phyloP scores from a whole-genome alignment of 2,888 invertebrate species.

The Pyralis farinalis region DNA sequence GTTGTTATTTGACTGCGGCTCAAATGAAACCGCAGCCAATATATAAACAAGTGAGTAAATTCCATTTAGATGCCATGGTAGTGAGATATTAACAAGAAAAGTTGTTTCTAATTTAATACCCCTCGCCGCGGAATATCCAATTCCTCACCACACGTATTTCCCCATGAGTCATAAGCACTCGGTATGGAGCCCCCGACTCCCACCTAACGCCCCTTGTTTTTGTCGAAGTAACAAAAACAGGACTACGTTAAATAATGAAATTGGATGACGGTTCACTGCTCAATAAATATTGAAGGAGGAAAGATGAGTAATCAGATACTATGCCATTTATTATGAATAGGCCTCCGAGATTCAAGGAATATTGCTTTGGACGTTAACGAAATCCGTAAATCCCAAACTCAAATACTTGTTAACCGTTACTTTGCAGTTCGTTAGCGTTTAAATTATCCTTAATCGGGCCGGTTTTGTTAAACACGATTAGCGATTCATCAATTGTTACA shows the following conservation, averaged over 20 bases:
- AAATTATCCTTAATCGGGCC: too few species aligned
- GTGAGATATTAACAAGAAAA: too few species aligned
- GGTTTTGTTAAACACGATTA: too few species aligned
- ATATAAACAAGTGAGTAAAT: too few species aligned
- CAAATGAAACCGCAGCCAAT: too few species aligned
- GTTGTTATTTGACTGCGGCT: too few species aligned
- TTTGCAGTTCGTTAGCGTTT: too few species aligned
- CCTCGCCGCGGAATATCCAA: not conserved
- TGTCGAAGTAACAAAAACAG: not conserved
- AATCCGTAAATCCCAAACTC: slow-evolving; percentile 7
- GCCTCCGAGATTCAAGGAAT: slow-evolving; percentile 1
- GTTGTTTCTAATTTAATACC: too few species aligned
- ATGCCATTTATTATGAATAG: slow-evolving; percentile 1
- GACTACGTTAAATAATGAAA: not conserved
- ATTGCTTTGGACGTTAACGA: slow-evolving; percentile 5
- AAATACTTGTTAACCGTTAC: too few species aligned
- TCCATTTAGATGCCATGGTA: too few species aligned
- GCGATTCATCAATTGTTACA: too few species aligned
- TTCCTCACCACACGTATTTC: not conserved
- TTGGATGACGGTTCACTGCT: not conserved
- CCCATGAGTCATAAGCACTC: not conserved
- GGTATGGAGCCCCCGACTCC: too few species aligned
- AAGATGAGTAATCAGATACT: slow-evolving; percentile 1
- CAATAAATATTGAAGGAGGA: slow-evolving; percentile 6
- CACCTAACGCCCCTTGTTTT: not conserved